A percentile compares a stretch with the other conserved stretches of the same genome.
Conservation (phyloP, 2,888 invertebrate genomes). For the Lissonota sp. region DNA sequence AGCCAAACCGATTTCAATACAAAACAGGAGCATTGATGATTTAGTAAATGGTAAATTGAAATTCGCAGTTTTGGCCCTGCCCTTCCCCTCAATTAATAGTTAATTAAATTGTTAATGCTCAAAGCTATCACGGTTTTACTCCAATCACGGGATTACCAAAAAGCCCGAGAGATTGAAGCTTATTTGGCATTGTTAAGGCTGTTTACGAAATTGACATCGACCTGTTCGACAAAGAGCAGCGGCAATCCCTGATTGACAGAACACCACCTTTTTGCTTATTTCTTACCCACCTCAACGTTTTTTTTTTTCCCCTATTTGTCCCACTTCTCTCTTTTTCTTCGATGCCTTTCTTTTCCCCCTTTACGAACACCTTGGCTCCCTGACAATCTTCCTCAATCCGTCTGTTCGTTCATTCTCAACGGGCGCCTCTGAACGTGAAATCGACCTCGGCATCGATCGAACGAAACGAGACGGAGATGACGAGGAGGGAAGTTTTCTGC, state of each 20-base stretch:
- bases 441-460: constrained; percentile 54
- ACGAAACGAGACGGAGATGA: constrained; percentile 53
- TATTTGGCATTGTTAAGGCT: constrained; percentile 32
- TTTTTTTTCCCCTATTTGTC: constrained; percentile 46
- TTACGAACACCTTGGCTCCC: constrained; percentile 50
- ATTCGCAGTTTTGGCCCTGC: no score
- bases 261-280: constrained; percentile 41
- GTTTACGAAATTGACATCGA: constrained; percentile 52
- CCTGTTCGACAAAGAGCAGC: constrained; percentile 46
- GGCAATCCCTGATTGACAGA: constrained; percentile 44
- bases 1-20: no score
- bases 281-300: constrained; percentile 37
- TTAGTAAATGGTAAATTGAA: no score
- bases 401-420: constrained; percentile 52
- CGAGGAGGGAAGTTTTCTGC: constrained; percentile 50
- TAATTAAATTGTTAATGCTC: neutral
- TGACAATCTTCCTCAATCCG: constrained; percentile 46
- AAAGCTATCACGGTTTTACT: neutral
- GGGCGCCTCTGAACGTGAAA: constrained; percentile 45
- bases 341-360: neutral
- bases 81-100: neutral
- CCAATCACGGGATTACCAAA: constrained; percentile 21
- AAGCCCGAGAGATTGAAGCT: constrained; percentile 15
- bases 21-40: no score
- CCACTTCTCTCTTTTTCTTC: constrained; percentile 1